Evolutionary conservation across 2,113 vertebrate genomes (phyloP).

Genomic region (Pollachius pollachius): DNA sequence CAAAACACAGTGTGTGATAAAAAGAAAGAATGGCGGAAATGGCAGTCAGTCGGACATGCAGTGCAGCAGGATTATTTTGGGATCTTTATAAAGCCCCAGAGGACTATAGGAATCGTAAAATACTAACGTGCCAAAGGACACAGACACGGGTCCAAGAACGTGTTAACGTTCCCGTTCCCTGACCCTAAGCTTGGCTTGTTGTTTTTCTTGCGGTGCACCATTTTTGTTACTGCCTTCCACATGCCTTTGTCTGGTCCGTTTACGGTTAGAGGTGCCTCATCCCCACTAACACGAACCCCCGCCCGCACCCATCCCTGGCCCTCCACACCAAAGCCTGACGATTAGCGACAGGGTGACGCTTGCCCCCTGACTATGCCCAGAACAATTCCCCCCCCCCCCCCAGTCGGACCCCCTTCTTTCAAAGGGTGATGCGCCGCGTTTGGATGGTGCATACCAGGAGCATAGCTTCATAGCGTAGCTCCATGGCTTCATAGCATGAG

Average conservation of each 20-base stretch:
- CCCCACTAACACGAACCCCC: neutral
- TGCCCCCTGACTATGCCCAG: slow-evolving; percentile 35
- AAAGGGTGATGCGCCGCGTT: slow-evolving; percentile 41
- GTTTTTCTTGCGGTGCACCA: slow-evolving; percentile 13
- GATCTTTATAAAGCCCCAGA: no score
- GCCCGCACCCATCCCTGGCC: slow-evolving; percentile 10
- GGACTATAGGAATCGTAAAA: no score
- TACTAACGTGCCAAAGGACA: no score
- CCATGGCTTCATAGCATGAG: slow-evolving; percentile 44
- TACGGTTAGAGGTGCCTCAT: slow-evolving; percentile 44
- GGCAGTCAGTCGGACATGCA: slow-evolving; percentile 9
- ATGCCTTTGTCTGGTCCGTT: slow-evolving; percentile 58
- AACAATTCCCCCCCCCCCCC: slow-evolving; percentile 41
- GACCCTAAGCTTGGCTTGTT: no score
- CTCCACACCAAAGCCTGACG: neutral
- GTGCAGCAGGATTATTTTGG: no score
- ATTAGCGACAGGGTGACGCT: slow-evolving; percentile 45
- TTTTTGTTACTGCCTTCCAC: slow-evolving; percentile 46
- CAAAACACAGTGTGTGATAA: no score
- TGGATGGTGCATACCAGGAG: slow-evolving; percentile 41
- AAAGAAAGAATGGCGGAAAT: slow-evolving; percentile 14
- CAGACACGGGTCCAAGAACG: no score
- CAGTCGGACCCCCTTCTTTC: slow-evolving; percentile 37
- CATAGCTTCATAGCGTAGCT: slow-evolving; percentile 50
- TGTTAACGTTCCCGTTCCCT: slow-evolving; percentile 7